Conservation (phyloP, 2,113 vertebrate species). For the Poeciliopsis occidentalis region DNA sequence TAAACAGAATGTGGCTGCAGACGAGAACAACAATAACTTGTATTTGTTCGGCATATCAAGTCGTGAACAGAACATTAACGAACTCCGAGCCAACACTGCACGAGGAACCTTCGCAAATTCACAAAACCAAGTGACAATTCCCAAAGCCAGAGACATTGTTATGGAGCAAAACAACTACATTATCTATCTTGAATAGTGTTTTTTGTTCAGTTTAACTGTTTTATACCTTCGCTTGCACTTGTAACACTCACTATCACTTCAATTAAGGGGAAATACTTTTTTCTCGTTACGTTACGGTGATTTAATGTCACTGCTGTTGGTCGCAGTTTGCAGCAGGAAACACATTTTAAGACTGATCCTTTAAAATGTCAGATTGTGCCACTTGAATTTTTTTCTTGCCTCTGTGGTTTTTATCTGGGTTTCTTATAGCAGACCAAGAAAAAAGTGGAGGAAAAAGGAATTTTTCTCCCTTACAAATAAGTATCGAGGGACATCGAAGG, state of each 20-base stretch:
- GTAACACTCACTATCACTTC: not conserved
- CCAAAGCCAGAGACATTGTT: not conserved
- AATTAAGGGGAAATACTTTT: constrained; percentile 29
- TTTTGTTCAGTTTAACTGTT: not conserved
- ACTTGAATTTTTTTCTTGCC: no score
- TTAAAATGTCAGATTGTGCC: constrained; percentile 1
- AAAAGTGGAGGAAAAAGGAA: no score
- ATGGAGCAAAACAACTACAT: constrained; percentile 1
- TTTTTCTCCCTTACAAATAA: no score
- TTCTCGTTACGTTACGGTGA: constrained; percentile 24
- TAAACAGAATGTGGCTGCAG: not conserved
- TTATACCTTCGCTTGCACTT: not conserved
- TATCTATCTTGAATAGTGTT: not conserved
- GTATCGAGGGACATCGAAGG: no score
- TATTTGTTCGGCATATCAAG: not conserved
- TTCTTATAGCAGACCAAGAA: no score
- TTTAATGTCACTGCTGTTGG: constrained; percentile 36
- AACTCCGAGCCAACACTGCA: not conserved
- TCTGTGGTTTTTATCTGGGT: no score
- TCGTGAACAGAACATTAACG: not conserved
- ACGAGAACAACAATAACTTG: no score
- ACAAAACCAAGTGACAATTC: not conserved
- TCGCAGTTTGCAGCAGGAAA: not conserved
- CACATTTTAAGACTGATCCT: constrained; percentile 10
- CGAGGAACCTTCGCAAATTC: not conserved